Base-by-base conservation (phyloP, 2,888 invertebrate genomes). In the Mesorhabditis belari region DNA sequence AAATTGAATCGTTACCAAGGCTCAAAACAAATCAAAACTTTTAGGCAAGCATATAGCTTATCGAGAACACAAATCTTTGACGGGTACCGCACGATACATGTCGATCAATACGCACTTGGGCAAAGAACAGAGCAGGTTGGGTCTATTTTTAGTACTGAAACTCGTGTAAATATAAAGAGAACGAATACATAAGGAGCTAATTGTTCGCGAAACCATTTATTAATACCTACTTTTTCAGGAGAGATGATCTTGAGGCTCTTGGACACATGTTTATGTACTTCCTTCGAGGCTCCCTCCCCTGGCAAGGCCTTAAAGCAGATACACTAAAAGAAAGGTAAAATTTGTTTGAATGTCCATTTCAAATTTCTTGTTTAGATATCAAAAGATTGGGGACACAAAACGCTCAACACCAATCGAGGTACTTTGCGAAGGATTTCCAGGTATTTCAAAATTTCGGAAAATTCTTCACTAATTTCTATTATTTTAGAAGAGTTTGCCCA, bases 261-360 rank as follows among this genome's bases (percentile, higher is more conserved):
- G 98, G 98, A 74, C 96, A 98, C 86, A 99, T 99, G 98, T 98
- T 99, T 86, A 96, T 99, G 96, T 99, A 99, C 87, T 99, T 99
- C 86, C 87, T 99, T 85, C 88, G 98, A 80, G 98, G 98, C 81
- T 94, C 93, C 84, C 87, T 99, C 85, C 98, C 98, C 77, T 96
- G 96, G 96, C 98, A 99, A 86, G 98, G 98, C 80, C 88, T 99
- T 82, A 98, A 98, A 87, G 73, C 73, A n/a, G 73, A 73, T 51
- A 73, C 70, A 19, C 60, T 73, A 28, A 73, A 73, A 58, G 73
- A 71, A 35, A 56, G n/a, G n/a, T n/a, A n/a, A n/a, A n/a, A n/a
- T n/a, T n/a, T 12, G 35, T 12, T 9, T 17, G 17, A 17, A 35
- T 35, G 17, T 35, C 17, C 17, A 35, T 35, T 9, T 9, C 9